Conservation (phyloP, 1,140 invertebrate species). For the Drosophila orena region DNA sequence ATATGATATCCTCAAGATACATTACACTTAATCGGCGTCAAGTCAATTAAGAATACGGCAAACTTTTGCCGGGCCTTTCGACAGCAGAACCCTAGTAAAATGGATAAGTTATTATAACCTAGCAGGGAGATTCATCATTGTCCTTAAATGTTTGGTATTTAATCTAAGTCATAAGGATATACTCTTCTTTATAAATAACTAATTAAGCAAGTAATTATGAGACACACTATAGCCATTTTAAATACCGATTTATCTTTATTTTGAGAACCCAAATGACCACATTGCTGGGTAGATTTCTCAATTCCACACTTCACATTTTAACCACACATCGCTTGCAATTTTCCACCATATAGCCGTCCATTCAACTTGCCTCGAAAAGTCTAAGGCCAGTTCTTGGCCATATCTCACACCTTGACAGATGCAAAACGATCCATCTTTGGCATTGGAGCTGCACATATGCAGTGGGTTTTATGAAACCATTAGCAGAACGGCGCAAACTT, state of each 20-base stretch:
- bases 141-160: neutral
- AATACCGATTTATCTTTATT: neutral
- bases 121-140: too few species aligned
- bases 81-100: neutral
- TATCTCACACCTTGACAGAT: conserved; percentile 56
- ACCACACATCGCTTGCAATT: neutral
- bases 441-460: conserved; percentile 38
- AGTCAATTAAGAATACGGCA: conserved; percentile 65
- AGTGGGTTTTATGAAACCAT: conserved; percentile 49
- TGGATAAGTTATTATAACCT: neutral
- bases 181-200: too few species aligned
- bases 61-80: conserved; percentile 52
- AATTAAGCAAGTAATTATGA: too few species aligned
- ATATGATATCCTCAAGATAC: conserved; percentile 58
- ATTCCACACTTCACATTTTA: neutral
- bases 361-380: conserved; percentile 11
- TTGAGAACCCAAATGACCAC: neutral
- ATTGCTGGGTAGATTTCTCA: neutral
- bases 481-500: conserved; percentile 50
- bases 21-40: conserved; percentile 70
- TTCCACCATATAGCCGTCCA: neutral
- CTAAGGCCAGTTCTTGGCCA: conserved; percentile 21
- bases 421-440: conserved; percentile 53
- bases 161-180: neutral
- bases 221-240: neutral